Percentiles rank a stretch among this genome's conserved stretches.
Evolutionary conservation across 1,140 invertebrate species (phyloP).

Genomic region (Mizuhopecten yessoensis): DNA sequence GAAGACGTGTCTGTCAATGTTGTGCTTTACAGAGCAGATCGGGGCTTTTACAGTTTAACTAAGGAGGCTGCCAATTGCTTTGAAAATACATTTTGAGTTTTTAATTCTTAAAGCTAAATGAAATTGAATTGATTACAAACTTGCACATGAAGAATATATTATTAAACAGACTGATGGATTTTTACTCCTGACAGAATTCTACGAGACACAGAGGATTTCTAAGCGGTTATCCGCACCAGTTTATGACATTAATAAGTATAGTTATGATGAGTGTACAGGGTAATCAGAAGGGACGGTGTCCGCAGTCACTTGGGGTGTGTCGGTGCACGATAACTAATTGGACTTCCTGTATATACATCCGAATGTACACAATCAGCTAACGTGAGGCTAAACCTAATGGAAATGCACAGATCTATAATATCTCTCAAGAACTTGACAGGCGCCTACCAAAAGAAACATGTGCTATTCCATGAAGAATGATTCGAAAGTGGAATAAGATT

Average conservation of each 20-base stretch:
- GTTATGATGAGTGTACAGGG: slow-evolving; percentile 10
- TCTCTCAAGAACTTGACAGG: not conserved
- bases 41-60: too few species aligned
- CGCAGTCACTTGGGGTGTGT: not conserved
- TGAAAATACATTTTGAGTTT: not conserved
- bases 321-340: slow-evolving; percentile 37
- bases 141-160: too few species aligned
- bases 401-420: slow-evolving; percentile 13
- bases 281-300: not conserved
- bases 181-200: too few species aligned
- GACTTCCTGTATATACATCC: slow-evolving; percentile 38
- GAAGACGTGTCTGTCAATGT: too few species aligned
- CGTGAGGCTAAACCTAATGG: not conserved
- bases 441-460: not conserved
- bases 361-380: slow-evolving; percentile 38
- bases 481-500: not conserved
- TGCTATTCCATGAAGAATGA: not conserved
- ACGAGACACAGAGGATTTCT: too few species aligned
- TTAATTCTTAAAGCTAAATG: too few species aligned
- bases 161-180: too few species aligned
- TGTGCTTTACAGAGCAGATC: too few species aligned
- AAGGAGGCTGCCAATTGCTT: not conserved
- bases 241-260: slow-evolving; percentile 2
- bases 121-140: too few species aligned
- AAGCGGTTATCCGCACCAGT: not conserved